These are phyloP conservation scores for Notoglanidium macrostoma DNA, from an alignment of 2,797 vertebrate species.

Conservation along the genomic window DNA sequence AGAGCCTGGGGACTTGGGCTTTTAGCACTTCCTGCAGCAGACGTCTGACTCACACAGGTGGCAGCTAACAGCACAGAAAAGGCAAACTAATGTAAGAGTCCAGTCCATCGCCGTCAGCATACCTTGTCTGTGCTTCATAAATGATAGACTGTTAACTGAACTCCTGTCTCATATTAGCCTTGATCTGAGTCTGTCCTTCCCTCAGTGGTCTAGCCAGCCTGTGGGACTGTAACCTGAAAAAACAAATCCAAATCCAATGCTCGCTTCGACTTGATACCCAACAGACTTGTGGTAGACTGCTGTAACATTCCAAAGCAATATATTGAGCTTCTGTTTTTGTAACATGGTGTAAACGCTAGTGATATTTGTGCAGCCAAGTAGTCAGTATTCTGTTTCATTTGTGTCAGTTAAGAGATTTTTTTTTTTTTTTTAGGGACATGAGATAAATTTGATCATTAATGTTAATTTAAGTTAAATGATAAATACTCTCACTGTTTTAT, in stretches of 20 bases:
- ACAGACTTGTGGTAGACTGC: constrained; percentile 67
- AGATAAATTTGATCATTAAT: constrained; percentile 74
- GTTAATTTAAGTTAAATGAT: constrained; percentile 83
- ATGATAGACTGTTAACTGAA: constrained; percentile 74
- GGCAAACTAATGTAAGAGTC: background rate
- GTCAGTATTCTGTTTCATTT: constrained; percentile 71
- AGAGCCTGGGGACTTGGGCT: constrained; percentile 34
- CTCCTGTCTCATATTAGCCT: constrained; percentile 51
- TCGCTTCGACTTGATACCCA: constrained; percentile 59
- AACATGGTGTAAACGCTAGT: constrained; percentile 68
- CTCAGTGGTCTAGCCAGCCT: constrained; percentile 20
- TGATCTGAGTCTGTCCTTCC: constrained; percentile 37
- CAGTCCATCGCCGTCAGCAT: constrained; percentile 44
- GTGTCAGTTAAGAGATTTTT: constrained; percentile 67
- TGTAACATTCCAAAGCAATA: constrained; percentile 84
- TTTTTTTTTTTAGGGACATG: constrained; percentile 65
- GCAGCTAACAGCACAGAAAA: constrained; percentile 51
- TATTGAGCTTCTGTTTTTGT: constrained; percentile 74
- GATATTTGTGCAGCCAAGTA: constrained; percentile 75
- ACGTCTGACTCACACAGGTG: constrained; percentile 47
- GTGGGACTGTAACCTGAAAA: constrained; percentile 44
- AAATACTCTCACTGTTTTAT: constrained; percentile 70
- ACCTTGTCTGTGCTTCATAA: constrained; percentile 61
- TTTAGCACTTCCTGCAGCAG: constrained; percentile 50
- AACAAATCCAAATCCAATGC: constrained; percentile 52